phyloP scores from a whole-genome alignment of 2,888 invertebrate species.

The Emesis furor region DNA sequence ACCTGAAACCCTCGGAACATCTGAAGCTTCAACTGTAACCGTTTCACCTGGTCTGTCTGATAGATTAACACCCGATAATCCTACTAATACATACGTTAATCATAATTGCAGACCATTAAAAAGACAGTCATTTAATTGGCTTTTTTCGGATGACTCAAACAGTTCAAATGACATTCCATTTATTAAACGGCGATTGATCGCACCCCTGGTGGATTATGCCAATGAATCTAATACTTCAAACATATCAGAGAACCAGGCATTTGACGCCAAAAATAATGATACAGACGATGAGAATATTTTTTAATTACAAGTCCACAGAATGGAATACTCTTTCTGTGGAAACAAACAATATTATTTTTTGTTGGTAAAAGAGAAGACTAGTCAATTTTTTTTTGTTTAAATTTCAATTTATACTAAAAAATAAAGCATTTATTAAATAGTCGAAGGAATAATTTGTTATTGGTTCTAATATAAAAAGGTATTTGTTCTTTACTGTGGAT shows the following conservation, averaged over 20 bases:
- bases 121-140: background rate
- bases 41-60: conserved; percentile 21
- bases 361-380: conserved; percentile 1
- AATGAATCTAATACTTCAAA: background rate
- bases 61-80: conserved; percentile 21
- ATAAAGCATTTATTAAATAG: too few relatives aligned
- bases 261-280: conserved; percentile 11
- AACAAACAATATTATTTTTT: background rate
- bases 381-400: too few relatives aligned
- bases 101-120: conserved; percentile 10
- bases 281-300: conserved; percentile 1
- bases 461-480: too few relatives aligned
- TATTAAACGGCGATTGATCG: conserved; percentile 2
- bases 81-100: conserved; percentile 1
- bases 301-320: conserved; percentile 11
- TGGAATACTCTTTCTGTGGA: background rate
- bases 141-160: background rate
- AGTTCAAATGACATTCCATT: too few relatives aligned
- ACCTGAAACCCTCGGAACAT: background rate
- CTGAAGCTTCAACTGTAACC: conserved; percentile 28
- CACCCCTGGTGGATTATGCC: background rate
- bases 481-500: too few relatives aligned
- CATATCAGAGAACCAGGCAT: conserved; percentile 4
- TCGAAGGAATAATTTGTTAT: too few relatives aligned
- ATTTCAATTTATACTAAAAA: too few relatives aligned